Evolutionary conservation across 2,113 vertebrate genomes (phyloP).

Genomic region (Crotalus horridus): DNA sequence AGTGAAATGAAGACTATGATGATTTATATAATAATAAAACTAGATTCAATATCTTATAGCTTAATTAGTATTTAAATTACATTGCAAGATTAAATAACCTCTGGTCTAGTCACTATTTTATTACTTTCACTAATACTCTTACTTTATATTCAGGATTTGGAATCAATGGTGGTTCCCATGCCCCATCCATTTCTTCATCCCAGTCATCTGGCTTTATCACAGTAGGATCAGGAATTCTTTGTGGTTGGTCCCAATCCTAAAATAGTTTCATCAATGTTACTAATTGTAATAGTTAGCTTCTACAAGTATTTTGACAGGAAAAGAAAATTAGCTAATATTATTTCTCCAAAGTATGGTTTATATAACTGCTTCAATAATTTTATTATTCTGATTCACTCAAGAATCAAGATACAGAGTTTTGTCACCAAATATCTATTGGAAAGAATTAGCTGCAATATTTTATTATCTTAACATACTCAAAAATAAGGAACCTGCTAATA

Average conservation of each 20-base stretch:
- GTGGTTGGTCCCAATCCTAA: slow-evolving; percentile 82
- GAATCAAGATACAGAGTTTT: background rate
- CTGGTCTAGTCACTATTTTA: slow-evolving; percentile 1
- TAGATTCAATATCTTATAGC: background rate
- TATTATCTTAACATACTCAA: background rate
- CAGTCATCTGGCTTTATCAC: slow-evolving; percentile 82
- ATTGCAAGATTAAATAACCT: background rate
- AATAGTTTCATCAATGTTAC: slow-evolving; percentile 21
- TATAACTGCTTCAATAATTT: background rate
- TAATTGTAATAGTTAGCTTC: background rate
- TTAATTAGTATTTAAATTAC: background rate
- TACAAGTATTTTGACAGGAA: background rate
- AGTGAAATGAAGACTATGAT: background rate
- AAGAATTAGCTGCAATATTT: background rate
- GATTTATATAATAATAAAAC: background rate
- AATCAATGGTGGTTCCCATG: slow-evolving; percentile 82
- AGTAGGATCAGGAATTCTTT: slow-evolving; percentile 81
- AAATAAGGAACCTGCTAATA: background rate
- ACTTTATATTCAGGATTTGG: slow-evolving; percentile 81
- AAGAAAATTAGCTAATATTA: background rate
- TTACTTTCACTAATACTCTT: background rate
- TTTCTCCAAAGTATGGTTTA: background rate
- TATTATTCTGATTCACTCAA: background rate
- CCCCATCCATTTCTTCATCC: slow-evolving; percentile 83
- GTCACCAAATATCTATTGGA: background rate